phyloP scores from a whole-genome alignment of 2,113 vertebrate species.

The Nansenia antarctica region DNA sequence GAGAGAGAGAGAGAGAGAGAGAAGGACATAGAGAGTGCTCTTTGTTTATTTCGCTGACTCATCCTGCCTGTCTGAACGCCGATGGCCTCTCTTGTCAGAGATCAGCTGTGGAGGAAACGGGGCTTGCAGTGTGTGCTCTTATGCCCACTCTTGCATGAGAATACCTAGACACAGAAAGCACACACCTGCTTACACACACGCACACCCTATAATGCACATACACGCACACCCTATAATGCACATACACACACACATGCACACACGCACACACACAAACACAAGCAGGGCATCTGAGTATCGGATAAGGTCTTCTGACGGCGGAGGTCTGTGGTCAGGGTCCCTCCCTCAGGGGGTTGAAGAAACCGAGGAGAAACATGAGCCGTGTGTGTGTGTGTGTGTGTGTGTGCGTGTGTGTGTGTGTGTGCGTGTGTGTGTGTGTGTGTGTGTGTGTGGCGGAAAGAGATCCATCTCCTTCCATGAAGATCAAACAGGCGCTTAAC shows the following conservation, averaged over 20 bases:
- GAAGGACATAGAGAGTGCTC: neutral
- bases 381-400: neutral
- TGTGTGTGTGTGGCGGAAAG: too few species aligned
- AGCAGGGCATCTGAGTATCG: neutral
- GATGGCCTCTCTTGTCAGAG: neutral
- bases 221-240: too few species aligned
- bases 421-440: neutral
- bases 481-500: too few species aligned
- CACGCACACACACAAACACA: neutral
- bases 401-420: neutral
- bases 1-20: neutral
- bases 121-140: neutral
- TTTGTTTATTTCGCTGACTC: slow-evolving; percentile 1
- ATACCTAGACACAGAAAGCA: too few species aligned
- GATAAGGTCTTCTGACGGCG: too few species aligned
- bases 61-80: neutral
- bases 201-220: too few species aligned
- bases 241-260: neutral
- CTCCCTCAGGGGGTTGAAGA: too few species aligned
- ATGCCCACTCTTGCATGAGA: neutral
- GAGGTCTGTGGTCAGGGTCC: too few species aligned
- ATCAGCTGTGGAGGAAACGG: slow-evolving; percentile 3
- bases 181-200: too few species aligned
- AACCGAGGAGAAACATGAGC: too few species aligned
- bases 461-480: too few species aligned